These are phyloP conservation scores for Brachionus asplanchnoidis DNA, from an alignment of 1,140 invertebrate species.

Conservation along the genomic window DNA sequence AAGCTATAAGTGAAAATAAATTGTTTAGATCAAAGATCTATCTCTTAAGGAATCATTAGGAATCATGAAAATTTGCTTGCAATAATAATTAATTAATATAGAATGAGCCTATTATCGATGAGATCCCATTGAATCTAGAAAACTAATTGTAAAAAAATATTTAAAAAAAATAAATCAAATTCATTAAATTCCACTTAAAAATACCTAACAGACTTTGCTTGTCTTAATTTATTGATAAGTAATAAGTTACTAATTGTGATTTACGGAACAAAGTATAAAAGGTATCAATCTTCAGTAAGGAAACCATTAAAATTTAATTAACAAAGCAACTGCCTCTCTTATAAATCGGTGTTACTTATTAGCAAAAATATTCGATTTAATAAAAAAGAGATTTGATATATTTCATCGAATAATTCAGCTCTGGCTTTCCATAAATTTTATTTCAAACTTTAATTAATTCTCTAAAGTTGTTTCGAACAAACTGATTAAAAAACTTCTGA, in stretches of 20 bases:
- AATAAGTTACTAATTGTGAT: slow-evolving; percentile 35
- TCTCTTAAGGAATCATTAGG: not conserved
- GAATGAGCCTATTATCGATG: slow-evolving; percentile 29
- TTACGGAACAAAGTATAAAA: not conserved
- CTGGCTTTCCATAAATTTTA: not conserved
- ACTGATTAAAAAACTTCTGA: not conserved
- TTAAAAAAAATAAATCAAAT: slow-evolving; percentile 31
- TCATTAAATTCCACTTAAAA: slow-evolving; percentile 32
- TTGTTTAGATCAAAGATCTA: not conserved
- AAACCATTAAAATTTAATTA: slow-evolving; percentile 15
- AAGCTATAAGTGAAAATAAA: not conserved
- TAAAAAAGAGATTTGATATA: not conserved
- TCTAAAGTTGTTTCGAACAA: not conserved
- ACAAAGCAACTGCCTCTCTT: not conserved
- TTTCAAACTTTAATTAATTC: not conserved
- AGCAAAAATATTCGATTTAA: not conserved
- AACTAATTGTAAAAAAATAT: slow-evolving; percentile 36
- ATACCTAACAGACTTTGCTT: slow-evolving; percentile 5
- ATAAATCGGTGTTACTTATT: not conserved
- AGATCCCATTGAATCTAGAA: not conserved
- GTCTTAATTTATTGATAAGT: not conserved
- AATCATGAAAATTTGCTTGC: not conserved
- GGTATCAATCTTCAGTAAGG: not conserved
- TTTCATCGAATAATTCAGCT: not conserved
- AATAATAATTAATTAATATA: slow-evolving; percentile 29